phyloP scores from a whole-genome alignment of 2,888 invertebrate genomes.

The Caenorhabditis sulstoni region DNA sequence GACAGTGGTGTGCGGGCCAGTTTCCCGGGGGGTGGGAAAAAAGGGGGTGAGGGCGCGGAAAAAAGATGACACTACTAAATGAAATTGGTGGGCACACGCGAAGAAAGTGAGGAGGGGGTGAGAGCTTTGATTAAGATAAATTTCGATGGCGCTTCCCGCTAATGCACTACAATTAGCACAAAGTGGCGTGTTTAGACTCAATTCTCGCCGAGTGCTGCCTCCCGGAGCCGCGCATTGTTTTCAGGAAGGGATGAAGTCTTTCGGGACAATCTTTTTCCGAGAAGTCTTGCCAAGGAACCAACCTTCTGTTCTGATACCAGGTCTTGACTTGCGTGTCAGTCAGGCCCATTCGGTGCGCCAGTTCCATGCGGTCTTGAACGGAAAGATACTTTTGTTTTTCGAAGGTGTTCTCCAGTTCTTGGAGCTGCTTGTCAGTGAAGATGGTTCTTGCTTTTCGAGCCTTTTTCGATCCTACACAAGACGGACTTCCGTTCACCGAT shows the following conservation, averaged over 20 bases:
- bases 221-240: constrained; percentile 35
- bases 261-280: background rate
- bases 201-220: constrained; percentile 45
- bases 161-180: constrained; percentile 67
- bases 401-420: constrained; percentile 79
- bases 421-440: constrained; percentile 91
- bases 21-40: constrained; percentile 33
- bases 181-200: constrained; percentile 67
- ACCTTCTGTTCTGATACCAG: constrained; percentile 98
- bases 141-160: constrained; percentile 58
- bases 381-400: constrained; percentile 79
- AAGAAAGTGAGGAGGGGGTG: constrained; percentile 53
- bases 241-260: constrained; percentile 15
- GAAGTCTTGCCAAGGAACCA: background rate
- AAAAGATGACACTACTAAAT: constrained; percentile 60
- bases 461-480: constrained; percentile 75
- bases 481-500: constrained; percentile 55
- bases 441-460: constrained; percentile 84
- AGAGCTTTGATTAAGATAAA: constrained; percentile 68
- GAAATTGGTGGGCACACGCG: constrained; percentile 53
- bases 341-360: constrained; percentile 91
- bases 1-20: constrained; percentile 40
- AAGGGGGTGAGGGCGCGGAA: constrained; percentile 40
- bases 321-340: constrained; percentile 99
- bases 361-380: constrained; percentile 90